phyloP scores from a whole-genome alignment of 2,113 vertebrate species.

The Danio rerio region DNA sequence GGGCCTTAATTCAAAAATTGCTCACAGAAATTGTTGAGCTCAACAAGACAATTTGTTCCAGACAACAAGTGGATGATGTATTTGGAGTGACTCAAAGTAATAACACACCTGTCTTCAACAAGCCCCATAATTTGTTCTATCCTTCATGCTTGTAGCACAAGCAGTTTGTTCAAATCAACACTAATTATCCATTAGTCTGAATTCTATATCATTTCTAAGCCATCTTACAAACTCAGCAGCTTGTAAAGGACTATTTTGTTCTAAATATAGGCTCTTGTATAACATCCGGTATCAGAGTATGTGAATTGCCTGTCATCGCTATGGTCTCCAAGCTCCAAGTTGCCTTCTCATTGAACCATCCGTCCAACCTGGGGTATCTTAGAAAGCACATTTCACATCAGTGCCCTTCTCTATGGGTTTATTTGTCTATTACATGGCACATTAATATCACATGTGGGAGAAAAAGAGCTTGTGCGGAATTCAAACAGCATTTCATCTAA shows the following conservation, averaged over 20 bases:
- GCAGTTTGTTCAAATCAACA: background rate
- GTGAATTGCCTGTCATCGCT: background rate
- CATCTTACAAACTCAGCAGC: background rate
- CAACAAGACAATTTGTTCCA: background rate
- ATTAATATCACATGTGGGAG: constrained; percentile 36
- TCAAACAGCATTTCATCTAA: constrained; percentile 51
- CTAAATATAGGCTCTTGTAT: too few species aligned
- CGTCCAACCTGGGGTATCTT: background rate
- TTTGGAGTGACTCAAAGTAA: background rate
- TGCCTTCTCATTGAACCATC: constrained; percentile 17
- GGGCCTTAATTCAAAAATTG: too few species aligned
- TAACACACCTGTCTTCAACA: background rate
- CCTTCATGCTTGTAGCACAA: background rate
- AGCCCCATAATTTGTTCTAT: background rate
- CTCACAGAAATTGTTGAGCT: background rate
- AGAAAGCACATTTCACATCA: background rate
- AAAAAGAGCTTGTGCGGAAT: constrained; percentile 4
- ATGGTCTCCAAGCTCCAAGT: background rate
- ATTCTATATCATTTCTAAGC: background rate
- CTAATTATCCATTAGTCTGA: background rate
- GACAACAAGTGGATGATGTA: background rate
- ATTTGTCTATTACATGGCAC: constrained; percentile 32
- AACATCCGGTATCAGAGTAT: background rate
- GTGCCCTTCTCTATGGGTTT: constrained; percentile 5
- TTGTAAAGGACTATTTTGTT: background rate